Base-by-base conservation (phyloP, 2,888 invertebrate species). In the Neoitamus cyanurus region DNA sequence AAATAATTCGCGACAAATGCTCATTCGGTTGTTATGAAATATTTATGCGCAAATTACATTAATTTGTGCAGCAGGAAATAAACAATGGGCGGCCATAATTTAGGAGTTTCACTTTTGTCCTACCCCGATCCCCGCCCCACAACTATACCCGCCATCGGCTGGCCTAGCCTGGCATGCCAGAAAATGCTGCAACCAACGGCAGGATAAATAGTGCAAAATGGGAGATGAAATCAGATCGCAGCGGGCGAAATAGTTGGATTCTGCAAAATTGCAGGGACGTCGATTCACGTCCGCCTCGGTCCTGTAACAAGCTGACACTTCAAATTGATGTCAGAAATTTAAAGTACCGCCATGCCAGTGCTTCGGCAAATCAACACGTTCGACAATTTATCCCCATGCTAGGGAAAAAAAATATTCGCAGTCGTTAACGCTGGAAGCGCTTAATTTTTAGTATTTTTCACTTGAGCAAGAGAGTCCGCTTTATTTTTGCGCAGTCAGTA, bases 251-350 rank as follows among this genome's bases (percentile, higher is more conserved):
- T 42, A 70, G 31, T 69, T 25, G 69, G 34, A 69, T 69, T 83
- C 13, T 69, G 70, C 68, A 80, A 34, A 80, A 80, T 80, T 80
- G 80, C 80, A 69, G 46, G 83, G 36, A 25, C 69, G 70, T 83
- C 83, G 83, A 80, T 69, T 83, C 37, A 83, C n/a, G 70, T 83
- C 42, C 42, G 15, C 25, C 9, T 58, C 58, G 15, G 25, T 36
- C n/a, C 69, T 69, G 83, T 83, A 83, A 83, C 83, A 73, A 83
- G 83, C 83, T 83, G 83, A 83, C 83, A 83, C 72, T 83, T 83
- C 75, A 83, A 83, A 83, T 83, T 75, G 58, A 75, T 73, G 72
- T 31, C 75, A 75, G 58, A 48, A 83, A 83, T 83, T 83, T 83
- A 83, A 83, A 75, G 72, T n/a, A 70, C 15, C 48, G 20, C 48